phyloP scores from a whole-genome alignment of 2,888 invertebrate genomes.

The Rhagonycha fulva region DNA sequence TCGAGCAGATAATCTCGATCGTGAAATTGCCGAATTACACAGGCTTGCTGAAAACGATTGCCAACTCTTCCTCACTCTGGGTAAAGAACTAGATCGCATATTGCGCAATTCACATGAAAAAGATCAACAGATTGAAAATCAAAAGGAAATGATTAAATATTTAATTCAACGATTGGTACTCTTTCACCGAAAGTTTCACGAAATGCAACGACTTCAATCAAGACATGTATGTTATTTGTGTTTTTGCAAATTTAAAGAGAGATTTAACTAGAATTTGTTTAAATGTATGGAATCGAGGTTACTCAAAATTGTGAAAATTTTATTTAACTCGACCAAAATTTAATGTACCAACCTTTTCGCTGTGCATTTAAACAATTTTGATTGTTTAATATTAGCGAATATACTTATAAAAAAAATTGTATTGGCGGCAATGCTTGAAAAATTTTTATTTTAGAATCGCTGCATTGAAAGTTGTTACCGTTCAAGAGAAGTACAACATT shows the following conservation, averaged over 20 bases:
- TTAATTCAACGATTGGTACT: background rate
- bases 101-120: constrained; percentile 4
- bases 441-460: background rate
- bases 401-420: background rate
- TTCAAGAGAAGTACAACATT: background rate
- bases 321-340: background rate
- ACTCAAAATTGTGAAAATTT: background rate
- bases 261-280: background rate
- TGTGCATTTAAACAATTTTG: background rate
- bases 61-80: constrained; percentile 2
- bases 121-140: constrained; percentile 10
- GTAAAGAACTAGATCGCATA: constrained; percentile 9
- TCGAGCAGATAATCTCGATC: background rate
- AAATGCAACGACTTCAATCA: background rate
- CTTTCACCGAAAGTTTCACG: background rate
- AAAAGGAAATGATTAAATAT: constrained; percentile 2
- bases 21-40: background rate
- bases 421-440: background rate
- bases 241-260: background rate
- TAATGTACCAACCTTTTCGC: background rate
- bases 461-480: background rate
- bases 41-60: constrained; percentile 1
- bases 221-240: background rate
- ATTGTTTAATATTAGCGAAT: background rate
- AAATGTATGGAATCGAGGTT: background rate